These are phyloP conservation scores for Sebastes nivosus DNA, from an alignment of 2,797 vertebrate species.

Conservation along the genomic window DNA sequence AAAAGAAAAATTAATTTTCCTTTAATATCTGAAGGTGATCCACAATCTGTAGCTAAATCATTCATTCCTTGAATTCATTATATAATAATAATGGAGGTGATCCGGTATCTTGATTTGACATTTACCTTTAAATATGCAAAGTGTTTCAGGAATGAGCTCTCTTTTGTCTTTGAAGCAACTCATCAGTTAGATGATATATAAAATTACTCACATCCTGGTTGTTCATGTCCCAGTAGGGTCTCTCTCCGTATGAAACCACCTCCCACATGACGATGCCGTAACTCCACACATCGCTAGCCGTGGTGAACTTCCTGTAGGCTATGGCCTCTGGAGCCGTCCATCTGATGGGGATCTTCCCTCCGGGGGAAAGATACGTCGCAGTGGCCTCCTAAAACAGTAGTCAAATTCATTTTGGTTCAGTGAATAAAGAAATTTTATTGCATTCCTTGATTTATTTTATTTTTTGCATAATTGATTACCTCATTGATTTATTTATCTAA, in stretches of 20 bases:
- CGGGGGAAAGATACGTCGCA: conserved; percentile 86
- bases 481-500: not conserved
- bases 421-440: not conserved
- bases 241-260: conserved; percentile 96
- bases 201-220: conserved; percentile 94
- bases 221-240: conserved; percentile 98
- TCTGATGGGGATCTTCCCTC: conserved; percentile 97
- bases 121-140: not conserved
- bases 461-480: not conserved
- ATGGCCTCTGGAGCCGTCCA: conserved; percentile 98
- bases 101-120: not conserved
- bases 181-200: not conserved
- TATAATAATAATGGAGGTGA: not conserved
- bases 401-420: conserved; percentile 15
- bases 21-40: not conserved
- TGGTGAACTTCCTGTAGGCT: conserved; percentile 95
- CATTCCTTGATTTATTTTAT: not conserved
- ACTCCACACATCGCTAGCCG: conserved; percentile 96
- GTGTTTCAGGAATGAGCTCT: not conserved
- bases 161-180: not conserved
- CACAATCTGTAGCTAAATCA: not conserved
- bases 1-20: not conserved
- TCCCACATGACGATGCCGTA: conserved; percentile 99
- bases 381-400: conserved; percentile 75
- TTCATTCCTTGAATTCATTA: not conserved